These are phyloP conservation scores for Trematomus bernacchii DNA, from an alignment of 2,797 vertebrate genomes.

Conservation along the genomic window DNA sequence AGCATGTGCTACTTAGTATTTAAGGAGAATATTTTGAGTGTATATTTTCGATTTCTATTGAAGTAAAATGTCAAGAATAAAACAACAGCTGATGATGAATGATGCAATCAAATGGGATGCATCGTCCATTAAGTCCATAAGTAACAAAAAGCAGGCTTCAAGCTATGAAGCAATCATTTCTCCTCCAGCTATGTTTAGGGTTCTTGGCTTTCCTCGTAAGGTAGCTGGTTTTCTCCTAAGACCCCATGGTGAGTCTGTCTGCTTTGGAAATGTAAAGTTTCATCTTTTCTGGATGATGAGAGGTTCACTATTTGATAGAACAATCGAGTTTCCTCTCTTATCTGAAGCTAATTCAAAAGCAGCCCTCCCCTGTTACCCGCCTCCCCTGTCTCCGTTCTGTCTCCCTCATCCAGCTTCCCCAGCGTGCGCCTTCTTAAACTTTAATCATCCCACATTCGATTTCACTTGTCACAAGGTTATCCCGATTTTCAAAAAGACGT, in stretches of 20 bases:
- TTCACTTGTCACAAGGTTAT: constrained; percentile 72
- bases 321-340: constrained; percentile 56
- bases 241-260: constrained; percentile 55
- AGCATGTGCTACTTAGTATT: constrained; percentile 32
- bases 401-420: constrained; percentile 57
- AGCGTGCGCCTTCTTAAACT: constrained; percentile 68
- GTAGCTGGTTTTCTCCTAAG: constrained; percentile 34
- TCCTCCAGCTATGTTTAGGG: constrained; percentile 39
- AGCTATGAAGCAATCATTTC: constrained; percentile 52
- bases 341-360: constrained; percentile 67
- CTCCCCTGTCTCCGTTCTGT: constrained; percentile 18
- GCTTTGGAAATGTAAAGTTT: constrained; percentile 64
- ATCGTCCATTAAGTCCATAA: constrained; percentile 24
- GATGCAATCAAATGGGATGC: constrained; percentile 14
- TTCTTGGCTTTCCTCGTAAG: constrained; percentile 40
- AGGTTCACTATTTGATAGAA: constrained; percentile 53
- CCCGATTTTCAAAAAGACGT: constrained; percentile 57
- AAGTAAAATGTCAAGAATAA: constrained; percentile 31
- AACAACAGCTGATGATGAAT: neutral
- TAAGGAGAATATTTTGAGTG: constrained; percentile 36
- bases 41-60: constrained; percentile 22
- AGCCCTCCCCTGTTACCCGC: constrained; percentile 31
- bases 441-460: constrained; percentile 80
- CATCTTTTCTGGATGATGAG: constrained; percentile 48
- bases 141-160: constrained; percentile 32